A percentile compares a stretch with the other conserved stretches of the same genome.
Evolutionary conservation across 2,888 invertebrate genomes (phyloP).

Genomic region (Trilocha varians): DNA sequence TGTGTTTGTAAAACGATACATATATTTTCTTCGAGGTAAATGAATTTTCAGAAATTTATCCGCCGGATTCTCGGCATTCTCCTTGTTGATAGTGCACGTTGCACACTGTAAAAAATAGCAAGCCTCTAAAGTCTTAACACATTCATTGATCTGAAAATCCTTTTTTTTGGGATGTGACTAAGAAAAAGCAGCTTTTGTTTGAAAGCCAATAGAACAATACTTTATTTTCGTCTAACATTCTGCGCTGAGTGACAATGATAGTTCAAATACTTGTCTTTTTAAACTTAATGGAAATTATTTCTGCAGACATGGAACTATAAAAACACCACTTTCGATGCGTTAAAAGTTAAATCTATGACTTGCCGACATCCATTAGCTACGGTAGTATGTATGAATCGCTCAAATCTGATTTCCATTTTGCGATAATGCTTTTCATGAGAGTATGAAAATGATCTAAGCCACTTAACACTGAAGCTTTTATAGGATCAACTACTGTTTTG

Average conservation of each 20-base stretch:
- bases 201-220: conserved; percentile 20
- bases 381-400: conserved; percentile 6
- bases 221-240: too few species aligned
- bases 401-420: conserved; percentile 16
- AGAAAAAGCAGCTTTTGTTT: conserved; percentile 43
- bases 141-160: not conserved
- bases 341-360: conserved; percentile 4
- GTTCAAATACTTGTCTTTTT: too few species aligned
- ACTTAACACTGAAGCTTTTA: conserved; percentile 13
- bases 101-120: conserved; percentile 41
- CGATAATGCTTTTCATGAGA: conserved; percentile 17
- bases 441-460: conserved; percentile 17
- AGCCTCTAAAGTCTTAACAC: conserved; percentile 4
- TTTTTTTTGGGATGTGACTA: conserved; percentile 2
- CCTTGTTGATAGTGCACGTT: conserved; percentile 24
- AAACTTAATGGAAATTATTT: too few species aligned
- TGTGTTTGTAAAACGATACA: conserved; percentile 35
- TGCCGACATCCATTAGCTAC: conserved; percentile 6
- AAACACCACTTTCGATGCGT: too few species aligned
- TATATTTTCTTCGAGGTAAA: conserved; percentile 39
- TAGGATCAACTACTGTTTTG: conserved; percentile 19
- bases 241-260: too few species aligned
- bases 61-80: conserved; percentile 12
- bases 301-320: not conserved
- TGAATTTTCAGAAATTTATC: conserved; percentile 29